Evolutionary conservation across 2,888 invertebrate genomes (phyloP).

Genomic region (Trilocha varians): DNA sequence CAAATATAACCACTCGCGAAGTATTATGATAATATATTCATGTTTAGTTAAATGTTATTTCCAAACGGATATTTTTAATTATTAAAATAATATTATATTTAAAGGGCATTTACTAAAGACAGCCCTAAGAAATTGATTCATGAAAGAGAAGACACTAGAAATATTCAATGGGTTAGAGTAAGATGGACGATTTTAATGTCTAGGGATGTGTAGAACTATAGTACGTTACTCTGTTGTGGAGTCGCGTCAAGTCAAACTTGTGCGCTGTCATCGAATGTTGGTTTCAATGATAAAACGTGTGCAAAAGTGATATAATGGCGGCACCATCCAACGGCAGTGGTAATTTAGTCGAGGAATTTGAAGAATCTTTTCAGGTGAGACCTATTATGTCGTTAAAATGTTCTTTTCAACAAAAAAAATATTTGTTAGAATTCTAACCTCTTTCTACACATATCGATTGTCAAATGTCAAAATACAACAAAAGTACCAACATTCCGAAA

Average conservation of each 20-base stretch:
- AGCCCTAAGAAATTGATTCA: slow-evolving; percentile 20
- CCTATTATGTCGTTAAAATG: slow-evolving; percentile 3
- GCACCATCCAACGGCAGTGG: slow-evolving; percentile 87
- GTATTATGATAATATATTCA: too few relatives aligned
- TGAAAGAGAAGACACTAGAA: slow-evolving; percentile 1
- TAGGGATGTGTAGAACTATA: too few relatives aligned
- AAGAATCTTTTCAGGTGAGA: slow-evolving; percentile 89
- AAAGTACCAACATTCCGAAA: slow-evolving; percentile 47
- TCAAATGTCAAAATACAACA: slow-evolving; percentile 39
- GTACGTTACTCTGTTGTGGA: too few relatives aligned
- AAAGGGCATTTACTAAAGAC: too few relatives aligned
- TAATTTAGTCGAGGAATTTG: slow-evolving; percentile 91
- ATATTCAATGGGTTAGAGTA: slow-evolving; percentile 5
- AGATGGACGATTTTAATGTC: slow-evolving; percentile 7
- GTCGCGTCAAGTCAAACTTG: background rate
- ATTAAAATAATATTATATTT: too few relatives aligned
- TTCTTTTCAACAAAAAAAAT: slow-evolving; percentile 7
- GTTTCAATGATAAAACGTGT: background rate
- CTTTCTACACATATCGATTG: slow-evolving; percentile 22
- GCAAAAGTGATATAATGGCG: slow-evolving; percentile 69
- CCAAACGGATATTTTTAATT: too few relatives aligned
- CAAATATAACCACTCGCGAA: too few relatives aligned
- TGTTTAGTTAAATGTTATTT: too few relatives aligned
- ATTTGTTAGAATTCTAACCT: slow-evolving; percentile 35
- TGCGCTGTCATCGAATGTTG: slow-evolving; percentile 15